Base-by-base conservation (phyloP, 2,888 invertebrate genomes). In the Drosophila setosimentum region DNA sequence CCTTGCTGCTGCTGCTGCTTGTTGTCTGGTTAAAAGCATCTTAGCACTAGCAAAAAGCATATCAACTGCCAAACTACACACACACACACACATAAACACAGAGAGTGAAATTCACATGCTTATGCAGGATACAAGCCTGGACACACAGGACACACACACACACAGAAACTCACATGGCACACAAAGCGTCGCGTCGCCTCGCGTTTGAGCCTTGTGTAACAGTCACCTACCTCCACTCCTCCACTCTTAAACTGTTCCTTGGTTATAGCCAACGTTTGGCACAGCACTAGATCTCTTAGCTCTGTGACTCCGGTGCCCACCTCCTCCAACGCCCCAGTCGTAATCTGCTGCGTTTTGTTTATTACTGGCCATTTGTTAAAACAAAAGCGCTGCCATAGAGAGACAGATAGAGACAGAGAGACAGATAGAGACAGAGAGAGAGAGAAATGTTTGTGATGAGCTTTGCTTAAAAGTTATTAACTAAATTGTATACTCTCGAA, bases 321-420 rank as follows among this genome's bases (percentile, higher is more conserved):
- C 49, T 55, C 29, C 37, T 13, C 37, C 55, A 29, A 55, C 72
- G 73, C 68, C 53, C 60, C 63, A 68, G 79, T 67, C 74, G 78
- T 81, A 78, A 81, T 83, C 79, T 83, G 77, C 76, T 84, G 71
- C 82, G 81, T 73, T 85, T 85, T 87, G 85, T 87, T 87, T 82
- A 85, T 87, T 75, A 77, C 87, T 64, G 55, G 65, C 67, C 81
- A 81, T 85, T 85, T 85, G 82, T 87, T 81, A 81, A 80, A 73
- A 76, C 68, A 79, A 84, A 82, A 60, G 70, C 67, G 73, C 64
- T 78, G 71, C 53, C 59, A 63, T 10, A 45, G 50, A 27, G 24
- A 29, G 30, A n/a, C 0, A 29, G 29, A 29, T 2, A 29, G 0
- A n/a, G 3, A n/a, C 7, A 18, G n/a, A 10, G 13, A 55, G 8